Evolutionary conservation across 2,797 vertebrate species (phyloP).

Genomic region (Halcyon badia): DNA sequence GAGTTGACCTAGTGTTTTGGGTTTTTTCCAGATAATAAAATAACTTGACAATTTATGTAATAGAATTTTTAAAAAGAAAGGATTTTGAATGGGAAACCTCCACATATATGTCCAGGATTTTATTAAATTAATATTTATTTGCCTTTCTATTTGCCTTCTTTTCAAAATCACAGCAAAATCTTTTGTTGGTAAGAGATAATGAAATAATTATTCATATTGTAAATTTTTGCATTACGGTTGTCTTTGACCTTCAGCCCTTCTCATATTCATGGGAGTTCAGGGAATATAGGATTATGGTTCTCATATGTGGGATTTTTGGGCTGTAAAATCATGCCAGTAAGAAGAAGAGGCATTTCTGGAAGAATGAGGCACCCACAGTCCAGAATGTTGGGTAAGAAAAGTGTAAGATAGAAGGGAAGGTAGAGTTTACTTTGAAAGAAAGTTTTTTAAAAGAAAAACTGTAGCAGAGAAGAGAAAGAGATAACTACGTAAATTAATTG

Average conservation of each 20-base stretch:
- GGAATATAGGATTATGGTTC: background rate
- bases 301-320: background rate
- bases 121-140: constrained; percentile 33
- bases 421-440: background rate
- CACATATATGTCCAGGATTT: background rate
- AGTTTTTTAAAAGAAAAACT: background rate
- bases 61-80: background rate
- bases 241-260: background rate
- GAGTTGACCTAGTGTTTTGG: background rate
- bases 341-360: background rate
- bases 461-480: background rate
- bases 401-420: background rate
- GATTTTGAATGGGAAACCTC: background rate
- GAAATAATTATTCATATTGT: background rate
- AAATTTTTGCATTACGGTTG: background rate
- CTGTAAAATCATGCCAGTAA: background rate
- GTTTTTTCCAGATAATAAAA: background rate
- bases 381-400: background rate
- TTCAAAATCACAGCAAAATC: background rate
- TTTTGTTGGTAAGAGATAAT: background rate
- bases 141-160: background rate
- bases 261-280: background rate
- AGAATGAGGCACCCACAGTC: background rate
- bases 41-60: constrained; percentile 46
- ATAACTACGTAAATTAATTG: background rate